Percentiles rank a stretch among this genome's conserved stretches.
Conservation (phyloP, 2,888 invertebrate species). For the Caenorhabditis panamensis region DNA sequence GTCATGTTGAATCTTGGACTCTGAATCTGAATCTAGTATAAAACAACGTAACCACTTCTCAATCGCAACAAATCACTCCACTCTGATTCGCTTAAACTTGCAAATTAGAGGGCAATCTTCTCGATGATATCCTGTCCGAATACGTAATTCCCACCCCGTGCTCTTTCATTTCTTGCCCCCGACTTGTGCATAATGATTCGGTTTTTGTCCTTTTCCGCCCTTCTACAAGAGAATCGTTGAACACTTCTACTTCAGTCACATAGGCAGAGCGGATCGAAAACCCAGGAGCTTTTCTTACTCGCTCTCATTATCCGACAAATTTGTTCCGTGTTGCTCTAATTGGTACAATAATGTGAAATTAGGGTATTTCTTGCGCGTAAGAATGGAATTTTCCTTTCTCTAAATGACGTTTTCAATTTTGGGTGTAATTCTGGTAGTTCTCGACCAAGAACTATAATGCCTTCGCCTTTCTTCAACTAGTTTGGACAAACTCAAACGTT, state of each 20-base stretch:
- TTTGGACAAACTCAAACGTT: too few species aligned
- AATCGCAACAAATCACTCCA: constrained; percentile 38
- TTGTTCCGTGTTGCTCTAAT: constrained; percentile 21
- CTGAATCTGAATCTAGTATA: background rate
- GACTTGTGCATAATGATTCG: constrained; percentile 27
- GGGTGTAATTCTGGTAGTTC: too few species aligned
- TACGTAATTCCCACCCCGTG: constrained; percentile 44
- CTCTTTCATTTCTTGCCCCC: constrained; percentile 15
- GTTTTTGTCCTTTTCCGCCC: background rate
- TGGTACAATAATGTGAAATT: constrained; percentile 14
- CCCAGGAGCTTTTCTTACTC: too few species aligned
- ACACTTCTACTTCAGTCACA: background rate
- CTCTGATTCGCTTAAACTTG: constrained; percentile 52
- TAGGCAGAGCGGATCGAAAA: background rate
- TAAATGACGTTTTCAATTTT: background rate
- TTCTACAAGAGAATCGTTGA: background rate
- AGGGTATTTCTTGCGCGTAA: background rate
- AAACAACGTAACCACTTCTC: constrained; percentile 19
- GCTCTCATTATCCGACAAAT: too few species aligned
- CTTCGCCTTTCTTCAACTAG: too few species aligned
- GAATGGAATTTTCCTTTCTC: background rate
- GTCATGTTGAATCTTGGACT: too few species aligned
- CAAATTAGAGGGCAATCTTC: constrained; percentile 50
- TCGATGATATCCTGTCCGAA: constrained; percentile 31
- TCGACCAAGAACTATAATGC: too few species aligned